These are phyloP conservation scores for Ailurus styani DNA, from an alignment of 2,113 vertebrate species.

Conservation along the genomic window DNA sequence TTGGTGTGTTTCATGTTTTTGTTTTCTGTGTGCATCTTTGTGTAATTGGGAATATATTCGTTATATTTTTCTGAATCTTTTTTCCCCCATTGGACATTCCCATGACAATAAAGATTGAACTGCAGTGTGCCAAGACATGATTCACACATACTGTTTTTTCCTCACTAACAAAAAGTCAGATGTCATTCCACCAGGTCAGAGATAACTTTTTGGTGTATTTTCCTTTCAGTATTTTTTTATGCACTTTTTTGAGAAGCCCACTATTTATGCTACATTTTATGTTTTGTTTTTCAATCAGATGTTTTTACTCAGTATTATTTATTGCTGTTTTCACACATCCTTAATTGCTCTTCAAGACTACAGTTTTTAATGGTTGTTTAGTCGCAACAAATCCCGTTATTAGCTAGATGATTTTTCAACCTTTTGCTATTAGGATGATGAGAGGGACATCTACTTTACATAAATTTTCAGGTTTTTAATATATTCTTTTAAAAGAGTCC, in stretches of 20 bases:
- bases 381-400: not conserved
- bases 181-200: not conserved
- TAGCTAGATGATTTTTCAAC: not conserved
- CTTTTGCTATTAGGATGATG: not conserved
- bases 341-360: not conserved
- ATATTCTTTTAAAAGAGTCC: constrained; percentile 19
- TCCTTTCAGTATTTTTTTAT: not conserved
- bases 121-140: not conserved
- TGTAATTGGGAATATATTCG: not conserved
- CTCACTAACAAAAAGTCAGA: not conserved
- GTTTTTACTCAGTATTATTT: not conserved
- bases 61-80: not conserved
- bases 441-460: not conserved
- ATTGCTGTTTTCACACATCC: not conserved
- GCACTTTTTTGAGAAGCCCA: not conserved
- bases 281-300: not conserved
- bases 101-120: not conserved
- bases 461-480: not conserved
- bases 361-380: not conserved
- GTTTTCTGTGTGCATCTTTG: not conserved
- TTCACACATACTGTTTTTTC: not conserved
- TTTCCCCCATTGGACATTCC: not conserved
- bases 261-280: not conserved
- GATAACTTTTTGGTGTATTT: not conserved
- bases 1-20: not conserved